Evolutionary conservation across 2,113 vertebrate genomes (phyloP).

Genomic region (Trogon melanurus): DNA sequence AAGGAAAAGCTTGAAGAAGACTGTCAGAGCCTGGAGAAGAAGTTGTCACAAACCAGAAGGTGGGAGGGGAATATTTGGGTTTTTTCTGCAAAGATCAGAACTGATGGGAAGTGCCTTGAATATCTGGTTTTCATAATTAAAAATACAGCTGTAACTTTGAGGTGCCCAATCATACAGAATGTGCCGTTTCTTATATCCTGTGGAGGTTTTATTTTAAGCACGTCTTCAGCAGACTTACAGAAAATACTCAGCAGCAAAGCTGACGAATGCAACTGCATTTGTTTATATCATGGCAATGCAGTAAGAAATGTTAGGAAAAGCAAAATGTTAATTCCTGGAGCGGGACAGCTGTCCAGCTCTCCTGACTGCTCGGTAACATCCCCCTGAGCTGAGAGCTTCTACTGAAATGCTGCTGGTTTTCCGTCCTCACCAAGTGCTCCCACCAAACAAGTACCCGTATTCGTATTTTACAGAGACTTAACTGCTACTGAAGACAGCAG

Average conservation of each 20-base stretch:
- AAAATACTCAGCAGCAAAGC: background rate
- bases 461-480: constrained; percentile 65
- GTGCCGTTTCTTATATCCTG: background rate
- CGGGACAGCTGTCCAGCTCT: background rate
- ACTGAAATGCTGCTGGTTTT: background rate
- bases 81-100: background rate
- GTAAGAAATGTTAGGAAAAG: background rate
- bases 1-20: constrained; percentile 75
- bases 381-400: background rate
- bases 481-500: constrained; percentile 68
- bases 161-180: background rate
- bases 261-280: background rate
- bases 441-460: background rate
- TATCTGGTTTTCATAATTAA: background rate
- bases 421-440: background rate
- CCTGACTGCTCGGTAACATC: background rate
- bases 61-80: background rate
- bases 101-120: background rate
- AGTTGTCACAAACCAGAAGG: constrained; percentile 76
- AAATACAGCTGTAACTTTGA: background rate
- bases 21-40: constrained; percentile 74
- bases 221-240: background rate
- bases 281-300: background rate
- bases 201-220: background rate
- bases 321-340: background rate